A percentile compares a stretch with the other conserved stretches of the same genome.
phyloP scores from a whole-genome alignment of 2,113 vertebrate genomes.

The Hypanus sabinus region DNA sequence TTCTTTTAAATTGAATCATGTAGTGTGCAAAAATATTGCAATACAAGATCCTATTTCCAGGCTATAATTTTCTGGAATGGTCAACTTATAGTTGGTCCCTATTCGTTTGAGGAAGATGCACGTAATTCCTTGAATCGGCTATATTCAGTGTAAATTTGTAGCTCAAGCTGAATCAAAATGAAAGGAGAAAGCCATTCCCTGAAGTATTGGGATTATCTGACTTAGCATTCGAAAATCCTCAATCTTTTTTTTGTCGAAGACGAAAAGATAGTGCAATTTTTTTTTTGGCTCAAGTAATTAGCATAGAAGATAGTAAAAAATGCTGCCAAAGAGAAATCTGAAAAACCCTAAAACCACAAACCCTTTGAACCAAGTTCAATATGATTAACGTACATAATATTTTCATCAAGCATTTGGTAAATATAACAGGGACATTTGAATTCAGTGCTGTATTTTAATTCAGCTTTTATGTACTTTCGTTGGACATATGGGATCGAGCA shows the following conservation, averaged over 20 bases:
- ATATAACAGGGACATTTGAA: background rate
- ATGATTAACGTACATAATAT: background rate
- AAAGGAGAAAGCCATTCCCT: background rate
- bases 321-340: background rate
- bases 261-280: background rate
- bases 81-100: background rate
- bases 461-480: background rate
- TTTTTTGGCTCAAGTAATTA: background rate
- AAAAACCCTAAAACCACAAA: background rate
- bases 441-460: background rate
- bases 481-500: background rate
- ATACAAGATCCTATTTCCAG: too few relatives aligned
- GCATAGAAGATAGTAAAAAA: background rate
- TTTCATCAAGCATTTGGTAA: background rate
- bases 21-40: too few relatives aligned
- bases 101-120: background rate
- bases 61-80: background rate
- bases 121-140: constrained; percentile 1
- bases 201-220: background rate
- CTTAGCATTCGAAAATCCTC: background rate
- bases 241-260: background rate
- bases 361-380: background rate
- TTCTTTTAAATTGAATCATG: too few relatives aligned
- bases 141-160: background rate
- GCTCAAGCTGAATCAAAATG: constrained; percentile 30